Base-by-base conservation (phyloP, 1,140 invertebrate species). In the Neomicropteryx cornuta region DNA sequence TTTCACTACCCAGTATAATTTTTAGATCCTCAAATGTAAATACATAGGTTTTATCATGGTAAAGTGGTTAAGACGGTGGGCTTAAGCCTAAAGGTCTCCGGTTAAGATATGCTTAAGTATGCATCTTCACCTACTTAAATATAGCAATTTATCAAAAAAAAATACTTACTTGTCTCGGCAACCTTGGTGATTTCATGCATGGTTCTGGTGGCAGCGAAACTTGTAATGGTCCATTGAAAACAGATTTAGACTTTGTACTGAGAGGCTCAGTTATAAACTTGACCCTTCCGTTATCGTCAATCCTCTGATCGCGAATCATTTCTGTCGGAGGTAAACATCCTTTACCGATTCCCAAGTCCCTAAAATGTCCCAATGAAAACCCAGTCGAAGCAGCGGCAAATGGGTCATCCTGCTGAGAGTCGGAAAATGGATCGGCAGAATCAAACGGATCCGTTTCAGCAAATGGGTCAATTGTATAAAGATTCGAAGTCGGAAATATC, bases 381-480 rank as follows among this genome's bases (percentile, higher is more conserved):
- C 6, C 18, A 27, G 23, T 27, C 23, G 35, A 50, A n/a, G n/a
- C 60, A 41, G 58, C 60, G 2, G 41, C 71, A 46, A 83, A 82
- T 6, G 79, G 77, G 53, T 81, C 79, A 33, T 66, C 64, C 36
- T 63, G 59, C 44, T 63, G 59, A 18, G 63, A 59, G 38, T 77
- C 75, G 13, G 68, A 71, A 53, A 79, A 79, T 4, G 75, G 76
- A 55, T 79, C 76, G 18, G 68, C 66, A 50, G 72, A 72, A 46
- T 76, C 75, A 53, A 80, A 79, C 5, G 76, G 75, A 67, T 81
- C 79, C n/a, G 70, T 73, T 53, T 82, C 75, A 21, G 70, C 75
- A 56, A 83, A 82, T 11, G 79, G 78, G 62, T 83, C 79, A 35
- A 70, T 65, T 38, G 67, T 55, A 50, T 66, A 68, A 42, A 66